Conservation (phyloP, 2,797 vertebrate species). For the Xenentodon cancila region DNA sequence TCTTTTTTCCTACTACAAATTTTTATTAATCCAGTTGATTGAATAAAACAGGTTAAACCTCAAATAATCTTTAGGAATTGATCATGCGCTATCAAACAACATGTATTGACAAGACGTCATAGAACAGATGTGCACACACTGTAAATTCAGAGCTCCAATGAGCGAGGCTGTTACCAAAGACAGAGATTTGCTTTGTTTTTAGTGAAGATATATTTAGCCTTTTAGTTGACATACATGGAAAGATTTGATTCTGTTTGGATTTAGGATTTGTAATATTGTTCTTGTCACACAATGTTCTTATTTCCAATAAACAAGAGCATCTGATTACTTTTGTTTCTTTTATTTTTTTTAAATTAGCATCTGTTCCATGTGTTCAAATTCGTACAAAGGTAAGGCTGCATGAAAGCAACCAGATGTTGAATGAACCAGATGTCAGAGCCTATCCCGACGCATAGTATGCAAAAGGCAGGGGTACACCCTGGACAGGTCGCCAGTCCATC, state of each 20-base stretch:
- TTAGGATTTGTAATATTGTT: constrained; percentile 68
- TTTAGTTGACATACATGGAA: constrained; percentile 35
- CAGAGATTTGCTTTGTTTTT: constrained; percentile 53
- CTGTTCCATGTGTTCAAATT: constrained; percentile 3
- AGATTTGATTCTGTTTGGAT: constrained; percentile 58
- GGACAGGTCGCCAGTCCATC: too few relatives aligned
- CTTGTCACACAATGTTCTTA: constrained; percentile 73
- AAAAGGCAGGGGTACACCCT: too few relatives aligned
- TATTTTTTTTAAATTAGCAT: constrained; percentile 53
- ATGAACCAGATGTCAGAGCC: too few relatives aligned
- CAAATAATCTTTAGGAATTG: constrained; percentile 4
- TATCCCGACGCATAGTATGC: too few relatives aligned
- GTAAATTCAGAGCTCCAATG: constrained; percentile 13
- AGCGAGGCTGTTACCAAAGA: constrained; percentile 23
- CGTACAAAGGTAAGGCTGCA: neutral
- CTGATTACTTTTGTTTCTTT: constrained; percentile 58
- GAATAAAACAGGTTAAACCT: neutral
- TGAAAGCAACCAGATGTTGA: neutral
- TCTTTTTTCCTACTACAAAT: constrained; percentile 42
- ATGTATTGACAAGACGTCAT: constrained; percentile 2
- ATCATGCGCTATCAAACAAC: neutral
- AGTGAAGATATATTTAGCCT: constrained; percentile 42
- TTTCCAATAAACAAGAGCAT: constrained; percentile 82
- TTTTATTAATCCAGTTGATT: constrained; percentile 8
- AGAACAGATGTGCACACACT: constrained; percentile 5